A percentile compares a stretch with the other conserved stretches of the same genome.
Conservation (phyloP, 1,140 invertebrate genomes). For the Harlomillsia oculata region DNA sequence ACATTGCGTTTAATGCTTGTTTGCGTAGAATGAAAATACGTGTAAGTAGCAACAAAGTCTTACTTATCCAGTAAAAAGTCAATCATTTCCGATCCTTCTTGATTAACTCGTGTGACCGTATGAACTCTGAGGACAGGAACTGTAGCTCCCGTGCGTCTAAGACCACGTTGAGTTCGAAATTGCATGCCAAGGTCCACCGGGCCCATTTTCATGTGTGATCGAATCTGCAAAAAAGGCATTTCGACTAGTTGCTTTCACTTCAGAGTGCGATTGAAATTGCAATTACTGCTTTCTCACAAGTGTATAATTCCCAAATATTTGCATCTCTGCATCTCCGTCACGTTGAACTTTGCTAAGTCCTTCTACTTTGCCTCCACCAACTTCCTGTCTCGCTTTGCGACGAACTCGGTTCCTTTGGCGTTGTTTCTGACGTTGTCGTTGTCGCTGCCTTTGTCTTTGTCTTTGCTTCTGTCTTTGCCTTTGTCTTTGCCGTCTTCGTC, state of each 20-base stretch:
- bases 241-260: neutral
- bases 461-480: neutral
- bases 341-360: constrained; percentile 22
- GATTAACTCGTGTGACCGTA: constrained; percentile 32
- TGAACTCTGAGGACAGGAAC: constrained; percentile 24
- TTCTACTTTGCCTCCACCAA: constrained; percentile 31
- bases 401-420: neutral
- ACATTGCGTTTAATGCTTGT: neutral
- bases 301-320: constrained; percentile 34
- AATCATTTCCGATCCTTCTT: constrained; percentile 34
- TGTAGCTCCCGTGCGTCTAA: constrained; percentile 26
- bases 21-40: neutral
- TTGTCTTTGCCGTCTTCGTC: constrained; percentile 4
- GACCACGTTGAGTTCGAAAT: constrained; percentile 29
- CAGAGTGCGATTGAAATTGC: neutral
- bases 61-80: constrained; percentile 35
- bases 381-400: constrained; percentile 3
- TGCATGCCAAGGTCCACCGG: constrained; percentile 30
- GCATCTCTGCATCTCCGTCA: constrained; percentile 35
- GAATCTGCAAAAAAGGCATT: constrained; percentile 21
- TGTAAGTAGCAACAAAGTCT: no score
- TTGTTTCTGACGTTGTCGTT: neutral
- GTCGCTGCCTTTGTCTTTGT: neutral
- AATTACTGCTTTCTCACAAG: constrained; percentile 21
- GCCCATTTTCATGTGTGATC: constrained; percentile 33